Percentiles rank a stretch among this genome's conserved stretches.
Evolutionary conservation across 1,140 invertebrate genomes (phyloP).

Genomic region (Trichogramma pretiosum): DNA sequence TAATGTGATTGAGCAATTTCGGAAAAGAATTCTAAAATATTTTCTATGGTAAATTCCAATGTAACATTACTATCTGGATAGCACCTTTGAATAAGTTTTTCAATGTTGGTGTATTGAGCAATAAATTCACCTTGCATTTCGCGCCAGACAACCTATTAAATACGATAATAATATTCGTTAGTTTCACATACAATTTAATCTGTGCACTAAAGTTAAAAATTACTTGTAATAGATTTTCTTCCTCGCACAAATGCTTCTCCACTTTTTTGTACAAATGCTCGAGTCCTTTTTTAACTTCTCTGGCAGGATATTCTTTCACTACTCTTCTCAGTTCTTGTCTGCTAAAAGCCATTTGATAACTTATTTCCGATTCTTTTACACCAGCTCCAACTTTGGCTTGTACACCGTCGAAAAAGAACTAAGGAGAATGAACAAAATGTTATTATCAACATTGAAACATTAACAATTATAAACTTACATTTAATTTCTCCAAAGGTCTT

Average conservation of each 20-base stretch:
- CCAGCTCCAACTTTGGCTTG: slow-evolving; percentile 83
- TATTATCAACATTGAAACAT: slow-evolving; percentile 7
- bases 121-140: slow-evolving; percentile 99
- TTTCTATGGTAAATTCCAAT: slow-evolving; percentile 91
- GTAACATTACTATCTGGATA: slow-evolving; percentile 93
- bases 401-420: slow-evolving; percentile 93
- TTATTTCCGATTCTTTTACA: slow-evolving; percentile 93
- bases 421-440: slow-evolving; percentile 31
- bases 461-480: slow-evolving; percentile 57
- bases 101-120: slow-evolving; percentile 89
- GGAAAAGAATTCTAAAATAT: slow-evolving; percentile 94
- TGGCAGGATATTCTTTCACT: slow-evolving; percentile 89
- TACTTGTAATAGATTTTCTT: slow-evolving; percentile 88
- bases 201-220: slow-evolving; percentile 10
- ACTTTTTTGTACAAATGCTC: slow-evolving; percentile 95
- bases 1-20: slow-evolving; percentile 95
- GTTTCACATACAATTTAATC: background rate
- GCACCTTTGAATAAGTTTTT: slow-evolving; percentile 88
- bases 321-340: slow-evolving; percentile 94
- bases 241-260: slow-evolving; percentile 92
- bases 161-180: background rate
- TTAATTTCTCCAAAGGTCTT: slow-evolving; percentile 88
- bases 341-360: slow-evolving; percentile 94
- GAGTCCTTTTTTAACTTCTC: slow-evolving; percentile 91
- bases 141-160: slow-evolving; percentile 84